These are phyloP conservation scores for Cephalopterus ornatus DNA, from an alignment of 2,113 vertebrate species.

Conservation along the genomic window DNA sequence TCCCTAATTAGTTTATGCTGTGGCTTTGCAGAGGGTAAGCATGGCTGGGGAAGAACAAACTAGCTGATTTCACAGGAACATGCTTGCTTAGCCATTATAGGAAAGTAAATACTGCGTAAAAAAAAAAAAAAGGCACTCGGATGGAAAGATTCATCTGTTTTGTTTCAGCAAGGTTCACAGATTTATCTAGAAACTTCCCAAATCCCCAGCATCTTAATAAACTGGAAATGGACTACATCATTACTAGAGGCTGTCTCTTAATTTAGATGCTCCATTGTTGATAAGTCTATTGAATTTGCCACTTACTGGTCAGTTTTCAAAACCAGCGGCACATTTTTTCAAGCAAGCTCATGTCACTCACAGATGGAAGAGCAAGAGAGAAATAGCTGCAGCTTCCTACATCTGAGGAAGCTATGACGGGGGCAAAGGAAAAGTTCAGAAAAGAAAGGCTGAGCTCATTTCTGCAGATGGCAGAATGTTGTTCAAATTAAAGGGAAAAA, in stretches of 20 bases:
- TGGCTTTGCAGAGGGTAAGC: constrained; percentile 32
- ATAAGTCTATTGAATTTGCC: neutral
- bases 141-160: neutral
- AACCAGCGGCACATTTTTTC: neutral
- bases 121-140: neutral
- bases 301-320: neutral
- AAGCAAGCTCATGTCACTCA: neutral
- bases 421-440: neutral
- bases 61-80: constrained; percentile 34
- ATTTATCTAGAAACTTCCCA: neutral
- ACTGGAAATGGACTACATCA: neutral
- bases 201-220: neutral
- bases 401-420: neutral
- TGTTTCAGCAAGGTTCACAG: neutral
- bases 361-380: neutral
- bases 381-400: neutral
- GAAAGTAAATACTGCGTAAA: neutral
- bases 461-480: neutral
- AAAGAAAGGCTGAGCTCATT: neutral
- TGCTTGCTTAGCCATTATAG: neutral
- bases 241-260: neutral
- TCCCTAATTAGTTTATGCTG: constrained; percentile 60
- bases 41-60: constrained; percentile 47
- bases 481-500: neutral
- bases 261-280: neutral